A percentile compares a stretch with the other conserved stretches of the same genome.
phyloP scores from a whole-genome alignment of 2,797 vertebrate species.

The Aldrovandia affinis region DNA sequence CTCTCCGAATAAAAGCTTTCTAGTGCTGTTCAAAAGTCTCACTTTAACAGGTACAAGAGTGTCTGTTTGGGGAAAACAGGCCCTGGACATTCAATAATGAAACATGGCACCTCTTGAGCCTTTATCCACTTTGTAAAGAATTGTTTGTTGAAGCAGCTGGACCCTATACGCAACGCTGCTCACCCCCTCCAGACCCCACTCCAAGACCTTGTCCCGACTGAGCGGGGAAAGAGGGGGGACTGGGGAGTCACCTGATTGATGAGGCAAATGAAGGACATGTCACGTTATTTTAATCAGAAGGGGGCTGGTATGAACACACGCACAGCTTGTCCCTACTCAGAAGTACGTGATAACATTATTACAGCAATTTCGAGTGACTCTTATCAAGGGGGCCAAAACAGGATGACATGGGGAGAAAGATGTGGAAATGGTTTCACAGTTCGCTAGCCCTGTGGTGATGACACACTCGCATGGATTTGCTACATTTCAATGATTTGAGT shows the following conservation, averaged over 20 bases:
- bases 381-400: background rate
- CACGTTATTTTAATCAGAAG: no score
- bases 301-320: background rate
- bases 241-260: background rate
- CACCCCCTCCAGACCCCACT: background rate
- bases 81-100: background rate
- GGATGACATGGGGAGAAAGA: background rate
- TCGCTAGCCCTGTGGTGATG: background rate
- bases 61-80: background rate
- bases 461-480: background rate
- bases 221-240: background rate
- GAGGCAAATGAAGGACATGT: background rate
- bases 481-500: background rate
- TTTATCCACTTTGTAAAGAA: constrained; percentile 4
- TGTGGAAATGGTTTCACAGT: background rate
- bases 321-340: background rate
- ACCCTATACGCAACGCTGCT: background rate
- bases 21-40: constrained; percentile 10
- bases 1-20: constrained; percentile 6
- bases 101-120: constrained; percentile 9
- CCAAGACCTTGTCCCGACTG: background rate
- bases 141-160: constrained; percentile 6
- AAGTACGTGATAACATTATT: background rate
- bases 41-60: constrained; percentile 11
- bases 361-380: background rate